Conservation (phyloP, 2,888 invertebrate genomes). For the Marasmarcha lunaedactyla region DNA sequence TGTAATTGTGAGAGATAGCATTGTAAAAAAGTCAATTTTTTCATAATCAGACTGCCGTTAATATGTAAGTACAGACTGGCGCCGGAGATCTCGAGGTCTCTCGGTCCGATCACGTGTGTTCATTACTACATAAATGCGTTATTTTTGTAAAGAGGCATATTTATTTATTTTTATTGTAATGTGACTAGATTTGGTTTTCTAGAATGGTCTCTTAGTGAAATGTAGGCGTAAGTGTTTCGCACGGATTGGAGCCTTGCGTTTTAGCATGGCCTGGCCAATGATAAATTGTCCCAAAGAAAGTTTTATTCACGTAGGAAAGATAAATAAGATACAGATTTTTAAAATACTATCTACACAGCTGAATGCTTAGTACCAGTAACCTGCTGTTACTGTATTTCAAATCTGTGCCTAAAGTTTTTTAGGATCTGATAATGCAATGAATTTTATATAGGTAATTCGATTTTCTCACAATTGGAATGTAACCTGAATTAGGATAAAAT, state of each 20-base stretch:
- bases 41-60: conserved; percentile 25
- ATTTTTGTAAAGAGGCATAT: conserved; percentile 67
- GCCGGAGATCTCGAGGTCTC: background rate
- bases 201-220: conserved; percentile 50
- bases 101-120: conserved; percentile 50
- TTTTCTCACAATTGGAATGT: conserved; percentile 26
- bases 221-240: conserved; percentile 50
- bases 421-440: background rate
- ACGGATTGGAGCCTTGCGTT: conserved; percentile 60
- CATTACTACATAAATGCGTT: conserved; percentile 55
- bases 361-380: background rate
- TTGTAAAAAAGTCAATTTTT: conserved; percentile 44
- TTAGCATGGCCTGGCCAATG: conserved; percentile 60
- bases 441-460: background rate
- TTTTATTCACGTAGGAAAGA: conserved; percentile 41
- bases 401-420: conserved; percentile 20
- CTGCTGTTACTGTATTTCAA: conserved; percentile 3
- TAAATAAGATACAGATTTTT: background rate
- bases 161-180: conserved; percentile 57
- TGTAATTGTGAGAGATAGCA: conserved; percentile 58
- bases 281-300: conserved; percentile 65
- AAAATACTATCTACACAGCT: background rate
- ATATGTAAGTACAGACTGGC: conserved; percentile 7
- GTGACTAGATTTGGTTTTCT: conserved; percentile 47
- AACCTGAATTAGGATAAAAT: conserved; percentile 28